Evolutionary conservation across 2,113 vertebrate species (phyloP), one percentile per base, ranked within the genome.

Genomic region (Speoplatyrhinus poulsoni): DNA sequence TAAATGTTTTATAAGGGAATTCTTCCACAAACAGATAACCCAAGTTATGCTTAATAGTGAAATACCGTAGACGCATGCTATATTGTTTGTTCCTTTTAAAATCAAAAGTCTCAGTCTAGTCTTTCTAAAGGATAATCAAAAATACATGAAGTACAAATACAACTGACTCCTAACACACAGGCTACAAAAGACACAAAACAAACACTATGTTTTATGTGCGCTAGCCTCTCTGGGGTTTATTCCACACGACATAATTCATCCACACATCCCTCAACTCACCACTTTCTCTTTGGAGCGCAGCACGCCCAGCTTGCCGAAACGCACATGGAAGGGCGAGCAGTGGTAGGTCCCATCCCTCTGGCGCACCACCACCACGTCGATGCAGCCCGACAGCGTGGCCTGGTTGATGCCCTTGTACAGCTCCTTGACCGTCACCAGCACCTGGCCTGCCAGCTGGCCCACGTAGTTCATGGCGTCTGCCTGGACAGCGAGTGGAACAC

Each of bases 341-440:
- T 98, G 94, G 82, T 88, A 99, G 4, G 94, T 93, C 63, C 96
- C 96, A 60, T 99, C 96, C 71, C 94, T 94, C 79, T 98, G 98
- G 36, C 90, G 94, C 46, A 99, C 96, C 67, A 99, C 96, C 41
- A 99, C 92, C 13, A 99, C 95, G 68, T 99, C 98, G 6, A 99
- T 99, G 91, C 98, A 99, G 11, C 98, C 98, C 0, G 98, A 99
- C 47, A 99, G 85, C 0, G 97, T 99, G 57, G 98, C 98, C 85
- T 97, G 97, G 82, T 99, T 99, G 65, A 99, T 98, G 69, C 96
- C 98, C 81, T 98, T 98, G 79, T 98, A 99, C 70, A 99, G 93
- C 72, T 99, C 96, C 90, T 94, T 97, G 80, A 98, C 95, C 0
- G 98, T 99, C 70, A 96, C 96, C 84, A 99, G 92, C 86, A 99